Percentiles rank a stretch among this genome's conserved stretches.
These are phyloP conservation scores for Cerastoderma edule DNA, from an alignment of 2,888 invertebrate species.

Conservation along the genomic window DNA sequence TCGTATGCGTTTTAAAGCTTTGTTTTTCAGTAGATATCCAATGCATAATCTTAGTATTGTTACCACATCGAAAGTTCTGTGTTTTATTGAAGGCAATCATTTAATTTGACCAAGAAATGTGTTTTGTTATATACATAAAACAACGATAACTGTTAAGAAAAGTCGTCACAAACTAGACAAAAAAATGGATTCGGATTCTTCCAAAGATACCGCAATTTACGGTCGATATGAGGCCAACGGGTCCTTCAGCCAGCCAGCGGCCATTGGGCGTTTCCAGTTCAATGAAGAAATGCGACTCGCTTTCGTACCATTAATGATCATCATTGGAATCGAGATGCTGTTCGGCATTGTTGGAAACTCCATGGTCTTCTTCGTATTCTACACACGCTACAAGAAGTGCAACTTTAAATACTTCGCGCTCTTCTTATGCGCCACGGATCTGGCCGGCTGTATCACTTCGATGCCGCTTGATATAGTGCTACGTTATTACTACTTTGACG, in stretches of 20 bases:
- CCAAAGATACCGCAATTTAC: neutral
- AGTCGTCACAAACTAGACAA: neutral
- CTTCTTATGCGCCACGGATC: conserved; percentile 11
- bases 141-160: too few species aligned
- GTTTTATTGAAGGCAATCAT: too few species aligned
- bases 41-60: too few species aligned
- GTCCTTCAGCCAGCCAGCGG: neutral
- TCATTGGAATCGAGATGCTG: conserved; percentile 2
- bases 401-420: conserved; percentile 19
- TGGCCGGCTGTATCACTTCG: conserved; percentile 3
- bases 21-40: too few species aligned
- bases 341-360: conserved; percentile 4
- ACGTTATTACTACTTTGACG: conserved; percentile 19
- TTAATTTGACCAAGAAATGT: neutral
- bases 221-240: neutral
- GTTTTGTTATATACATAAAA: neutral
- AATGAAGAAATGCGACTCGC: conserved; percentile 4
- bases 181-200: neutral
- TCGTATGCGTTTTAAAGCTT: too few species aligned
- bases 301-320: conserved; percentile 1
- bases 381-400: conserved; percentile 3
- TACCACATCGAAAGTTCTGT: too few species aligned
- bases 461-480: conserved; percentile 17
- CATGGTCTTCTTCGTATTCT: conserved; percentile 17
- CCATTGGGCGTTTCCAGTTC: too few species aligned